Base-by-base conservation (phyloP, 2,888 invertebrate species). In the Acrobasis consociella region DNA sequence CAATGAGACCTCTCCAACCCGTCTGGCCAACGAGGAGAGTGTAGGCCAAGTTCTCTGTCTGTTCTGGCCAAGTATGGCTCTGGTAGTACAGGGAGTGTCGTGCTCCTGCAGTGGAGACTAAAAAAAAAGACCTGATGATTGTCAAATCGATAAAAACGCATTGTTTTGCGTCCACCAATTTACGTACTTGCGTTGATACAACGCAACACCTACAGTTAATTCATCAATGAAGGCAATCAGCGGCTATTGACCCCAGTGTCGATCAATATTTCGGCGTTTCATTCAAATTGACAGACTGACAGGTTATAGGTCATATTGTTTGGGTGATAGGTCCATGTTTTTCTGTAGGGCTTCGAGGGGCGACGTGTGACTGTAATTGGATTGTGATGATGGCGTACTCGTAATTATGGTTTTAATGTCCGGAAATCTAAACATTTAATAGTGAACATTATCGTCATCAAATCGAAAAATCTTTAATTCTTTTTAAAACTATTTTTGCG, bases 251-350 rank as follows among this genome's bases (percentile, higher is more conserved):
- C 80, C 85, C 72, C 73, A 46, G 65, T 67, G 46, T 68, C 77
- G 83, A 86, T 86, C 86, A 85, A 86, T 86, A 86, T 81, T 85
- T 83, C 81, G 78, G 81, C 78, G 80, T 83, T 82, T 81, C 82
- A 83, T 77, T 80, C 75, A 80, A 76, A 81, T 81, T 80, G 74
- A 80, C 83, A 80, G 79, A 75, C 66, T 71, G 67, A 71, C 72
- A 72, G 71, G 67, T 74, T 71, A 71, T 72, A 71, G 68, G 72
- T 72, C 76, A 75, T 70, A 69, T 71, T 70, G 70, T 72, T 74
- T 65, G 65, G 60, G 17, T 59, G 53, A 59, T 17, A 16, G 58
- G 13, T 49, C 46, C 9, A 15, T 50, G 37, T 62, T 60, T 62
- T 62, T 53, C 22, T 17, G 11, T 59, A 46, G 9, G 38, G 51